Evolutionary conservation across 1,140 invertebrate genomes (phyloP), one percentile per base, ranked within the genome.

Genomic region (Heterodera schachtii): DNA sequence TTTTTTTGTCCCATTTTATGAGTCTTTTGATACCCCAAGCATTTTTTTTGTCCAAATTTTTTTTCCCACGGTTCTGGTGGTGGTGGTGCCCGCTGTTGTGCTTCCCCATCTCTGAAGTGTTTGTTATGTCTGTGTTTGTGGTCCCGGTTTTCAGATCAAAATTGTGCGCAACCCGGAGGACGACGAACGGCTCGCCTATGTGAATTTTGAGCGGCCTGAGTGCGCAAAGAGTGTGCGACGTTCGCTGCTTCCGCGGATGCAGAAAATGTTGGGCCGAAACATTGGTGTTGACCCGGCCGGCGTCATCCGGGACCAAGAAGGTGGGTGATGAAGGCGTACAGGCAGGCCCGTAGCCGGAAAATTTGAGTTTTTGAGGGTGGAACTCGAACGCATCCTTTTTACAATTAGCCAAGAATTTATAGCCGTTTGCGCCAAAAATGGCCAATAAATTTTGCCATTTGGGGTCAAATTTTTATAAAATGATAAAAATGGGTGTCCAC

Each of bases 101-200:
- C 31, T 31, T 73, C 31, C 43, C 47, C 31, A 64, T 75, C 47
- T 75, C 13, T 75, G 31, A 3, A 5, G 47, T 46, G 44, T 16
- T 73, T 73, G 16, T 73, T 73, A 31, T 31, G 31, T 6, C 19
- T 21, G 44, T 73, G 19, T 73, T 41, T 49, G 19, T 46, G 13
- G n/a, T 66, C 64, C 64, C 44, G 11, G 66, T 31, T 87, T 86
- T 74, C 73, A 86, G 86, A 81, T 86, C 4, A 86, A 86, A 88
- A 82, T 86, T 46, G 86, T 86, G n/a, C 77, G 85, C 7, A 86
- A 86, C 73, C 87, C 87, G 13, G 84, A 86, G 11, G 84, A 84
- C 43, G 83, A 87, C 60, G 79, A 88, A 6, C 86, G 86, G 4
- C 67, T 86, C 8, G 86, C 86, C 43, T 86, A 86, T 77, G 85